Conservation (phyloP, 2,888 invertebrate genomes). For the Tridacna gigas region DNA sequence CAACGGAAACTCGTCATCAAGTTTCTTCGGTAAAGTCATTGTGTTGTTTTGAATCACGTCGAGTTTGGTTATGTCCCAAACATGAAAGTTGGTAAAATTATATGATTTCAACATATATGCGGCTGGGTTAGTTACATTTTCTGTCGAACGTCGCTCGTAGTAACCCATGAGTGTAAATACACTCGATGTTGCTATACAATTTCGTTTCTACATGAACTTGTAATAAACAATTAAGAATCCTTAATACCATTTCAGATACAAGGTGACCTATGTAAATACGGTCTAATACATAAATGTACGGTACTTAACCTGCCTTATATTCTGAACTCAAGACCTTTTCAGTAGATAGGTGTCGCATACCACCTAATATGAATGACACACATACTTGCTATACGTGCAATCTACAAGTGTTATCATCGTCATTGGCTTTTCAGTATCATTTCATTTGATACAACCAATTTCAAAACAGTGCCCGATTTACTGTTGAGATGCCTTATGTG, state of each 20-base stretch:
- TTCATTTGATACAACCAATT: no score
- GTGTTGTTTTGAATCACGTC: conserved; percentile 2
- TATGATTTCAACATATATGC: neutral
- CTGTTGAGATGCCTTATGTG: no score
- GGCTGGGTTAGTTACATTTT: neutral
- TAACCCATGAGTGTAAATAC: conserved; percentile 8
- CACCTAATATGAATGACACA: conserved; percentile 1
- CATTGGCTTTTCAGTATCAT: no score
- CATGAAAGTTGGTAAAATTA: neutral
- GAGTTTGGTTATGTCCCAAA: neutral
- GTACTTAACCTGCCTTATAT: neutral
- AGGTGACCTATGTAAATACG: neutral
- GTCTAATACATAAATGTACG: conserved; percentile 1
- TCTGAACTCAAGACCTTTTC: neutral
- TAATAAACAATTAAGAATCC: conserved; percentile 8
- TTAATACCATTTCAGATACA: neutral
- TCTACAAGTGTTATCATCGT: conserved; percentile 6
- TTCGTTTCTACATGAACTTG: conserved; percentile 1
- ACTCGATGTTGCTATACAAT: neutral
- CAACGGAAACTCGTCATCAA: conserved; percentile 7
- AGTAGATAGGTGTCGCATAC: neutral
- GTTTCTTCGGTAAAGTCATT: neutral
- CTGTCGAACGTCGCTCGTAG: neutral
- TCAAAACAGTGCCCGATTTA: no score
- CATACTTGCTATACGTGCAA: neutral